A percentile compares a stretch with the other conserved stretches of the same genome.
Conservation (phyloP, 2,888 invertebrate genomes). For the Cepaea hortensis region DNA sequence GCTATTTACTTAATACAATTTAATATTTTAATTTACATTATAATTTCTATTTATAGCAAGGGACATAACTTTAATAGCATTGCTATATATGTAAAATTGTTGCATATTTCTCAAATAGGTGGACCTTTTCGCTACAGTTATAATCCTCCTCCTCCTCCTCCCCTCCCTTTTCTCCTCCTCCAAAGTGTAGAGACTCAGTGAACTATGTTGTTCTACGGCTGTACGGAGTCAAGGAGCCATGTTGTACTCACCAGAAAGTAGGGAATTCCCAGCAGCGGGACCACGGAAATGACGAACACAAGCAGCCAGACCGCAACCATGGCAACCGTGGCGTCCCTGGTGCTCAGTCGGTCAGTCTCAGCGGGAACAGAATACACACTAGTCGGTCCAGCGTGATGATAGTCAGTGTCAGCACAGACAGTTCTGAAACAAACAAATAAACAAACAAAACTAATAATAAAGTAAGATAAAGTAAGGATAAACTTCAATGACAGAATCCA, state of each 20-base stretch:
- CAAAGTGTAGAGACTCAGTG: not conserved
- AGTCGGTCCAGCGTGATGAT: slow-evolving; percentile 77
- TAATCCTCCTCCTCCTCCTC: not conserved
- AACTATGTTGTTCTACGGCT: not conserved
- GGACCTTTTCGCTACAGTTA: too few relatives aligned
- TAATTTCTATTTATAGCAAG: too few relatives aligned
- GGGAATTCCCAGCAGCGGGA: slow-evolving; percentile 66
- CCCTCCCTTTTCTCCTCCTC: not conserved
- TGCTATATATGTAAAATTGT: too few relatives aligned
- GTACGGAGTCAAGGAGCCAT: not conserved
- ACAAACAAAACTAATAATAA: too few relatives aligned
- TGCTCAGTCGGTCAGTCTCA: slow-evolving; percentile 67
- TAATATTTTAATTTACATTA: too few relatives aligned
- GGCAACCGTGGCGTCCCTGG: slow-evolving; percentile 66
- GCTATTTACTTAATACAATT: too few relatives aligned
- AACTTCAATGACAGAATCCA: too few relatives aligned
- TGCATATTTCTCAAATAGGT: too few relatives aligned
- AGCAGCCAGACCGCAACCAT: slow-evolving; percentile 70
- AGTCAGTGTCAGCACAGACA: slow-evolving; percentile 76
- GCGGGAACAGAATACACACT: slow-evolving; percentile 75
- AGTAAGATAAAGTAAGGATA: too few relatives aligned
- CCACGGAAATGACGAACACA: slow-evolving; percentile 64
- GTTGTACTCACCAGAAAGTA: slow-evolving; percentile 73
- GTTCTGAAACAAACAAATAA: slow-evolving; percentile 59
- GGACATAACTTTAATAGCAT: too few relatives aligned